Percentiles rank a stretch among this genome's conserved stretches.
These are phyloP conservation scores for Xiphorhynchus elegans DNA, from an alignment of 2,113 vertebrate genomes.

Conservation along the genomic window DNA sequence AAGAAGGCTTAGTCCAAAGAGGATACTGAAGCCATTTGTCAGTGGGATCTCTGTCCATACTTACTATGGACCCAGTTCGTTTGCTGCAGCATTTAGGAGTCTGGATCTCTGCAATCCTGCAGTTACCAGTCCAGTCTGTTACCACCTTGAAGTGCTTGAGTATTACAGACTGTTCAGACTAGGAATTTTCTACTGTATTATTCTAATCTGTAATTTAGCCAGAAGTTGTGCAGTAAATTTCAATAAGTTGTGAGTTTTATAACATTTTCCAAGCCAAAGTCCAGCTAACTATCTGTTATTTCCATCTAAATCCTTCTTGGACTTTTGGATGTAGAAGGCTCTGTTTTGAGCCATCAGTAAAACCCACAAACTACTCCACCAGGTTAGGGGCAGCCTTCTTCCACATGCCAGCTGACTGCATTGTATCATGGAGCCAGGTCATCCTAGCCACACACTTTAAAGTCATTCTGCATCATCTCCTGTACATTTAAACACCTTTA, in stretches of 20 bases:
- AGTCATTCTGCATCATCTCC: neutral
- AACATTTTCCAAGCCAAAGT: neutral
- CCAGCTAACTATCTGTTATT: neutral
- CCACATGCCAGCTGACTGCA: neutral
- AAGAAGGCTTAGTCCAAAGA: neutral
- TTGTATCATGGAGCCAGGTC: neutral
- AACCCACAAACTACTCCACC: fast-evolving
- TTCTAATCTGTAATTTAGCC: neutral
- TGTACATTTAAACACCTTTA: neutral
- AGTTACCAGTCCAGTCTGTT: neutral
- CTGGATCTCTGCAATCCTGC: neutral
- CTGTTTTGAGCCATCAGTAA: neutral
- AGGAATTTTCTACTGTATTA: neutral
- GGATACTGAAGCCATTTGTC: neutral
- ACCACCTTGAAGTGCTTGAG: neutral
- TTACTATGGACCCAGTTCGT: fast-evolving
- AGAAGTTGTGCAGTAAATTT: neutral
- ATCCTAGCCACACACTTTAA: fast-evolving
- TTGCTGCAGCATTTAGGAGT: neutral
- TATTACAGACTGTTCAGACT: neutral
- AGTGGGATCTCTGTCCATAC: neutral
- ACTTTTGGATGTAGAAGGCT: neutral
- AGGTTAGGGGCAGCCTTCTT: neutral
- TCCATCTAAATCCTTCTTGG: neutral
- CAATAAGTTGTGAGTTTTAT: neutral